Evolutionary conservation across 2,888 invertebrate genomes (phyloP).

Genomic region (Panopea generosa): DNA sequence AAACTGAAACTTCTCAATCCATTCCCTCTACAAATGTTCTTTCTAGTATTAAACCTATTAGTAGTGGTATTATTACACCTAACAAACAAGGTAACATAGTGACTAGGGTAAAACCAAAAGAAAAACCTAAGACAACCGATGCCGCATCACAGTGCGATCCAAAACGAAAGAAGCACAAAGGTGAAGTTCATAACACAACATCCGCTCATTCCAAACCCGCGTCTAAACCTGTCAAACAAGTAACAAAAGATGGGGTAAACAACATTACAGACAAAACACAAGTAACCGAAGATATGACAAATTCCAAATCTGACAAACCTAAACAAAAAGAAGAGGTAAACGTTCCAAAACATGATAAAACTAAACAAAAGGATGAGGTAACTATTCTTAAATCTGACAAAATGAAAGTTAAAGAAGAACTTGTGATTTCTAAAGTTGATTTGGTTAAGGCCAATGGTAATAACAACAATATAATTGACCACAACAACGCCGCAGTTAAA

Average conservation of each 20-base stretch:
- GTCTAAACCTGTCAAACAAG: conserved; percentile 13
- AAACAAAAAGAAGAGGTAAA: too few relatives aligned
- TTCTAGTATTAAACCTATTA: neutral
- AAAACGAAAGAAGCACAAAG: conserved; percentile 47
- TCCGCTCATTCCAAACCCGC: conserved; percentile 53
- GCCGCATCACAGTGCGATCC: conserved; percentile 63
- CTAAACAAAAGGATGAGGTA: too few relatives aligned
- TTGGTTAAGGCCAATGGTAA: neutral
- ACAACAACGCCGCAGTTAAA: too few relatives aligned
- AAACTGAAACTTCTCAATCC: neutral
- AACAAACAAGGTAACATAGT: conserved; percentile 10
- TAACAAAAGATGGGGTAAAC: neutral
- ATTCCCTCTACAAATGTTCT: neutral
- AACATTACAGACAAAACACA: neutral
- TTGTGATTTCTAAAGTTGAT: neutral
- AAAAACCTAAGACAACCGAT: conserved; percentile 58
- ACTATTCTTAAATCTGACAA: neutral
- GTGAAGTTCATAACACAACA: conserved; percentile 2
- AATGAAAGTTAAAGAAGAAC: too few relatives aligned
- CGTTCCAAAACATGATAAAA: too few relatives aligned
- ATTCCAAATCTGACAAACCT: too few relatives aligned
- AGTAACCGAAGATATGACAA: neutral
- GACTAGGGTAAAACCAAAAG: conserved; percentile 12
- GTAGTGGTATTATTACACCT: neutral
- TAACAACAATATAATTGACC: neutral